Conservation (phyloP, 1,140 invertebrate species). For the Drosophila ogumai region DNA sequence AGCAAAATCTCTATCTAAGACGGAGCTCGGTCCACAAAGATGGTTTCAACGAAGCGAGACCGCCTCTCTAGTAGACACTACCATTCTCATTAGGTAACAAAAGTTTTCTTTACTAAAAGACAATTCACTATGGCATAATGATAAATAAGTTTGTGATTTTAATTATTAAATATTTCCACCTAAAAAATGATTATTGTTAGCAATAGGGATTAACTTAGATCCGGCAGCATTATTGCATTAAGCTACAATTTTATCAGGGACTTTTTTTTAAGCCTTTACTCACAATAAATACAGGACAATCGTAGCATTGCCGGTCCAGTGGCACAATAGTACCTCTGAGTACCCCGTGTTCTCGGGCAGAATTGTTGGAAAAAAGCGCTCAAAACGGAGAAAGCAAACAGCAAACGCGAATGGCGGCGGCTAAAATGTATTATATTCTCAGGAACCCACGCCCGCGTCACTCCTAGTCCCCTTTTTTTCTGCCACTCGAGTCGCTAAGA, state of each 20-base stretch:
- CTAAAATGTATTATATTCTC: slow-evolving; percentile 78
- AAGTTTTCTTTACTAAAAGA: background rate
- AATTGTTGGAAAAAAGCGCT: slow-evolving; percentile 25
- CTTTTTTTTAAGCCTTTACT: background rate
- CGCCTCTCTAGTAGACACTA: slow-evolving; percentile 15
- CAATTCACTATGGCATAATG: no score
- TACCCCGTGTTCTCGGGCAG: slow-evolving; percentile 19
- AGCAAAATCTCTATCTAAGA: slow-evolving; percentile 54
- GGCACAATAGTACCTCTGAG: slow-evolving; percentile 25
- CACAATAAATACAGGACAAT: background rate
- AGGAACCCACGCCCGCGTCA: slow-evolving; percentile 53
- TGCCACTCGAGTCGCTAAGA: slow-evolving; percentile 62
- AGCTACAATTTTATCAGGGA: background rate
- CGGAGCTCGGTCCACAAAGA: slow-evolving; percentile 26
- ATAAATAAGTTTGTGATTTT: background rate
- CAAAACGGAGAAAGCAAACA: slow-evolving; percentile 69
- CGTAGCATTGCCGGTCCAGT: background rate
- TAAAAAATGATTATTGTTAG: no score
- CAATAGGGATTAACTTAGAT: background rate
- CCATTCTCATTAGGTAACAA: slow-evolving; percentile 16
- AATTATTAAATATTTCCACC: background rate
- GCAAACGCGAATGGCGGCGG: slow-evolving; percentile 71
- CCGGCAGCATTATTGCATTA: background rate
- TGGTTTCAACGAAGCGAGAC: slow-evolving; percentile 17
- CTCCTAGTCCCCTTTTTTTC: slow-evolving; percentile 15